These are phyloP conservation scores for Pollenia amentaria DNA, from an alignment of 2,888 invertebrate genomes.

Conservation along the genomic window DNA sequence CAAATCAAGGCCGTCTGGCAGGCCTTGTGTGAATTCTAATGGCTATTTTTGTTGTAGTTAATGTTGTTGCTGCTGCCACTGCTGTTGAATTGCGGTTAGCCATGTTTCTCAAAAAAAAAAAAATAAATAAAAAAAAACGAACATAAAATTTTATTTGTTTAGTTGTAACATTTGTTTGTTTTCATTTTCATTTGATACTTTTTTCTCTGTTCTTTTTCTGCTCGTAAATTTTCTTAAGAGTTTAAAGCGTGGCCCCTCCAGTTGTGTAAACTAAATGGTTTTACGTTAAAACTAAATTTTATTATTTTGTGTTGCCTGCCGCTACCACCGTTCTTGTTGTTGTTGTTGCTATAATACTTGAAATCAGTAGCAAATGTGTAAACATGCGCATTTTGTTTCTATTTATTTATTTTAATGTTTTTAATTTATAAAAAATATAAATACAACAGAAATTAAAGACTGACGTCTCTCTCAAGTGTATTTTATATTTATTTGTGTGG, in stretches of 20 bases:
- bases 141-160: background rate
- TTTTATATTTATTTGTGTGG: background rate
- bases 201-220: background rate
- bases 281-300: slow-evolving; percentile 18
- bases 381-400: slow-evolving; percentile 63
- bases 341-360: slow-evolving; percentile 28
- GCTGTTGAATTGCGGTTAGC: slow-evolving; percentile 39
- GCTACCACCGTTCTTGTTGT: background rate
- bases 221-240: slow-evolving; percentile 1
- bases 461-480: background rate
- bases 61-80: background rate
- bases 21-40: background rate
- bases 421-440: background rate
- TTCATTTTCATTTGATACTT: background rate
- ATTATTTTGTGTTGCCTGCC: background rate
- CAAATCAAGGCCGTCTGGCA: too few relatives aligned
- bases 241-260: slow-evolving; percentile 12
- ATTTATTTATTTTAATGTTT: slow-evolving; percentile 49
- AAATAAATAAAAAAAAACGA: slow-evolving; percentile 4
- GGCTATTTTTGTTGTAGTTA: slow-evolving; percentile 9
- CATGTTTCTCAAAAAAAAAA: slow-evolving; percentile 15
- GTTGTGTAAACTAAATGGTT: slow-evolving; percentile 18
- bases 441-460: background rate
- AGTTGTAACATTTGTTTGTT: slow-evolving; percentile 41
- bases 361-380: slow-evolving; percentile 50